Conservation (phyloP, 2,113 vertebrate species). For the Xiphophorus hellerii region DNA sequence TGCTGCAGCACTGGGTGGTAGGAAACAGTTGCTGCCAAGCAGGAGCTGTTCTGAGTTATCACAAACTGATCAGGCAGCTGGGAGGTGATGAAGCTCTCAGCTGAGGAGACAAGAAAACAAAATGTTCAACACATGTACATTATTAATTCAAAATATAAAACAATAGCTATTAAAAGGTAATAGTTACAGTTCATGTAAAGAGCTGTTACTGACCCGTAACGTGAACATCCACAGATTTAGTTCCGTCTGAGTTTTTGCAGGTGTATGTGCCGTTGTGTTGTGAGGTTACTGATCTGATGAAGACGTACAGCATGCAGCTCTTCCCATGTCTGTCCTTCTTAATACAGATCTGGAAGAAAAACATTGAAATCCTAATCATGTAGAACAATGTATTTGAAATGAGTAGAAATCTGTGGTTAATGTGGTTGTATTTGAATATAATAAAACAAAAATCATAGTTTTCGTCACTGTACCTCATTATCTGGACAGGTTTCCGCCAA, state of each 20-base stretch:
- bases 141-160: neutral
- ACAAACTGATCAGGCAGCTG: slow-evolving; percentile 78
- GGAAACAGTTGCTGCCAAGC: slow-evolving; percentile 83
- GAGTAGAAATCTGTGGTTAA: neutral
- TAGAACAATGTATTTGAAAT: neutral
- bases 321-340: accelerated
- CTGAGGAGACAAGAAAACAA: slow-evolving; percentile 69
- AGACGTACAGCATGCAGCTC: neutral
- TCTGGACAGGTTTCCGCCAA: neutral
- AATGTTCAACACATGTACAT: neutral
- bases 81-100: slow-evolving; percentile 84
- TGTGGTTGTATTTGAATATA: neutral
- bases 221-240: slow-evolving; percentile 76
- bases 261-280: slow-evolving; percentile 80
- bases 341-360: slow-evolving; percentile 56
- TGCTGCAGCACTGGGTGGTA: slow-evolving; percentile 82
- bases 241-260: slow-evolving; percentile 71
- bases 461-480: slow-evolving; percentile 41
- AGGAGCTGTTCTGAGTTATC: slow-evolving; percentile 70
- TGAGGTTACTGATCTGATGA: slow-evolving; percentile 44
- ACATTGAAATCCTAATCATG: neutral
- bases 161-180: neutral
- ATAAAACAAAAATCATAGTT: neutral
- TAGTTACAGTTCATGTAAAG: neutral
- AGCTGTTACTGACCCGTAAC: slow-evolving; percentile 80